Percentiles rank a stretch among this genome's conserved stretches.
phyloP scores from a whole-genome alignment of 2,113 vertebrate species.

The Alethe castanea region DNA sequence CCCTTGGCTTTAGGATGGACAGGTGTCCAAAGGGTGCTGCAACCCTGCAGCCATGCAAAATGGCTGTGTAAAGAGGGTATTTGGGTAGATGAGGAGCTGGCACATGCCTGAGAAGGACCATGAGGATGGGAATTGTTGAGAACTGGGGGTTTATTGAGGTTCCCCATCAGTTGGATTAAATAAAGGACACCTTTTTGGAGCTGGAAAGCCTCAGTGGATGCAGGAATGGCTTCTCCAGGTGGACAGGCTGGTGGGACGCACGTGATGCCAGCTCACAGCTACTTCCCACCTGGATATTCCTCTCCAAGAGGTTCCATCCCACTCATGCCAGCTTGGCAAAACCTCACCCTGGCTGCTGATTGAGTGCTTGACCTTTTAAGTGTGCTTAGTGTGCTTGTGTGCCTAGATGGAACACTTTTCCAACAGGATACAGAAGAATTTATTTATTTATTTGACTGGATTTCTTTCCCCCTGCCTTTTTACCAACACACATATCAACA shows the following conservation, averaged over 20 bases:
- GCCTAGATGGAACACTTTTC: not conserved
- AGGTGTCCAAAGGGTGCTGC: not conserved
- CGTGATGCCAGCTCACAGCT: not conserved
- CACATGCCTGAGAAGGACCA: not conserved
- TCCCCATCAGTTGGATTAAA: not conserved
- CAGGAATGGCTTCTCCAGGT: not conserved
- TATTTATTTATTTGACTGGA: not conserved
- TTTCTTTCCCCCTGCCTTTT: not conserved
- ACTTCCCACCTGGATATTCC: not conserved
- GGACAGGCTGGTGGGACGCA: not conserved
- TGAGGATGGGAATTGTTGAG: not conserved
- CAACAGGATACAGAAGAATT: not conserved
- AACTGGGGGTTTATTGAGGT: not conserved
- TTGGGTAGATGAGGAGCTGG: not conserved
- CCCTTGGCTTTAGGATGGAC: not conserved
- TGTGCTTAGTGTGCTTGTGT: not conserved
- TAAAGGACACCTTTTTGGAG: not conserved
- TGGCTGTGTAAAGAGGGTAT: not conserved
- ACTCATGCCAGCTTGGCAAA: accelerated
- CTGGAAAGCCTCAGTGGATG: not conserved
- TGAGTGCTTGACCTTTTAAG: not conserved
- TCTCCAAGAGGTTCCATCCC: not conserved
- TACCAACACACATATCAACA: not conserved
- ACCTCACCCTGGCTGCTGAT: not conserved
- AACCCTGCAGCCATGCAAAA: not conserved